Evolutionary conservation across 2,888 invertebrate species (phyloP).

Genomic region (Tridacna crocea): DNA sequence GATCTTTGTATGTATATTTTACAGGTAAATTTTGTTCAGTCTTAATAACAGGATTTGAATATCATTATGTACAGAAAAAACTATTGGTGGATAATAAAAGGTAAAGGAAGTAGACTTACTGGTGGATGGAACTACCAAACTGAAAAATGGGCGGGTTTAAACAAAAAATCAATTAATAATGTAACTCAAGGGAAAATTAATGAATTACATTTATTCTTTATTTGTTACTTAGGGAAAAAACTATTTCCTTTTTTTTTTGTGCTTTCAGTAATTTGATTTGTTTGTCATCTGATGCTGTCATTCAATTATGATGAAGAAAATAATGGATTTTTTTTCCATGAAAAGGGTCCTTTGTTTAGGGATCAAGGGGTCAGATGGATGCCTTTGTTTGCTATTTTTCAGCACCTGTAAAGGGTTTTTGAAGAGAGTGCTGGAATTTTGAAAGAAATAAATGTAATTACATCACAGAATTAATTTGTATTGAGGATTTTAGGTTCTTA

Average conservation of each 20-base stretch:
- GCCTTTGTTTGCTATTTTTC: conserved; percentile 37
- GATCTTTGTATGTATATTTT: conserved; percentile 56
- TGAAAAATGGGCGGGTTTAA: conserved; percentile 18
- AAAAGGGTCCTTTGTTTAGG: conserved; percentile 45
- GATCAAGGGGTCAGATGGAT: conserved; percentile 40
- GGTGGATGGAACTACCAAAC: conserved; percentile 12
- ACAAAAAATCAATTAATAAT: conserved; percentile 9
- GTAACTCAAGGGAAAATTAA: not conserved
- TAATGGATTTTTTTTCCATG: not conserved
- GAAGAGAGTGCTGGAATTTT: conserved; percentile 5
- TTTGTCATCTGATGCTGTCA: not conserved
- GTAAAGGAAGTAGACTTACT: conserved; percentile 8
- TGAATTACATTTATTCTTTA: not conserved
- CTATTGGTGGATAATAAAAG: conserved; percentile 17
- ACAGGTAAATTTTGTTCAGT: conserved; percentile 47
- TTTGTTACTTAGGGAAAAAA: not conserved
- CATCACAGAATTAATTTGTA: not conserved
- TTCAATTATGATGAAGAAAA: conserved; percentile 1
- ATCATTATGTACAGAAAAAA: not conserved
- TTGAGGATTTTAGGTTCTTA: no score
- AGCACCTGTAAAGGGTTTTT: conserved; percentile 18
- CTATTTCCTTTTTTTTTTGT: not conserved
- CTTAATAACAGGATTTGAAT: conserved; percentile 18
- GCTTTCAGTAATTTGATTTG: conserved; percentile 7
- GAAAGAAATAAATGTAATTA: not conserved